Conservation (phyloP, 1,140 invertebrate species). For the Neotoxoptera formosana region DNA sequence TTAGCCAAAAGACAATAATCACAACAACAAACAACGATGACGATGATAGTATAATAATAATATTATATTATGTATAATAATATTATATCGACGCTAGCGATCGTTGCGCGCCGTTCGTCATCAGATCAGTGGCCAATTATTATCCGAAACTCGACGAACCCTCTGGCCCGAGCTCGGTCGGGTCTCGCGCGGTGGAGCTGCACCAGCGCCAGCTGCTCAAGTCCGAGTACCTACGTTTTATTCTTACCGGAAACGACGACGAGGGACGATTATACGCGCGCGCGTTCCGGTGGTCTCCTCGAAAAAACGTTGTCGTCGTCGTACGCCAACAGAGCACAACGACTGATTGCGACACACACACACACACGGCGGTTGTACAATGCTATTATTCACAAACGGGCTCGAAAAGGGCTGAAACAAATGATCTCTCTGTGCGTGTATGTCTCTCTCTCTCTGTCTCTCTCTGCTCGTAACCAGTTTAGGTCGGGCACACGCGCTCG, state of each 20-base stretch:
- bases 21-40: background rate
- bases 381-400: too few species aligned
- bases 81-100: background rate
- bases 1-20: background rate
- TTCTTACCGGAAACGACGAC: background rate
- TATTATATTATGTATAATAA: background rate
- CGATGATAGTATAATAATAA: background rate
- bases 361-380: background rate
- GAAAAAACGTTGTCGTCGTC: background rate
- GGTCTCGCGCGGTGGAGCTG: background rate
- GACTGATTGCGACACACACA: background rate
- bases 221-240: background rate
- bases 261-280: background rate
- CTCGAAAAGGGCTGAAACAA: background rate
- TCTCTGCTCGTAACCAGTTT: background rate
- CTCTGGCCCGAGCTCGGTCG: background rate
- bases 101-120: background rate
- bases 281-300: background rate
- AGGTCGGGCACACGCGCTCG: background rate
- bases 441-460: background rate
- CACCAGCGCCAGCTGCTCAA: background rate
- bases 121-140: background rate
- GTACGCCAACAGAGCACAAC: constrained; percentile 19
- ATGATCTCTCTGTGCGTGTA: background rate
- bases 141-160: background rate